Base-by-base conservation (phyloP, 2,888 invertebrate species). In the Phortica okadai region DNA sequence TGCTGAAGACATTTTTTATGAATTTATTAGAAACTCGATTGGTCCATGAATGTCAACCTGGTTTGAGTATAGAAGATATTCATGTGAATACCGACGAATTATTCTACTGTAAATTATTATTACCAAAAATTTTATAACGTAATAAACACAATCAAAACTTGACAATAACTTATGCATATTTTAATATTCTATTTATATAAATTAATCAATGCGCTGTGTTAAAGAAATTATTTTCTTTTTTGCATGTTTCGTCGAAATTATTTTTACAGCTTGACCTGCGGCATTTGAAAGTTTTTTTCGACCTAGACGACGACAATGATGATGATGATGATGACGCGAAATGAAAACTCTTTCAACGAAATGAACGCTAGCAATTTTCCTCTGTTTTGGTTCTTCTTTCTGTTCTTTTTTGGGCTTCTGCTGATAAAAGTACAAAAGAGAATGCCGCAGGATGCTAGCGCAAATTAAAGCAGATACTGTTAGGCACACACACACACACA, bases 341-440 rank as follows among this genome's bases (percentile, higher is more conserved):
- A 16, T 8, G 16, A 7, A 21, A 59, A 59, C 59, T n/a, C 21
- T 67, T 44, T 44, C 16, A 42, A 14, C 67, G n/a, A 67, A 67
- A 44, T 21, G 14, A 67, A 67, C 42, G 42, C 21, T 50, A 50
- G 1, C 50, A 14, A 50, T 50, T 50, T 50, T 14, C 50, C 50
- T 50, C n/a, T 44, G 67, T 14, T 6, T 4, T 67, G 41, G 6
- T 67, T 67, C 42, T 10, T 44, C 10, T 44, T 67, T 67, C 14
- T 67, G 33, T 66, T 7, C 21, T 67, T 67, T 67, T 42, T 44
- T 67, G 41, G 75, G 80, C 83, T 80, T 76, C 72, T 14, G 21
- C 82, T 80, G 88, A 85, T 85, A 86, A 84, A 80, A 79, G 83
- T 66, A 81, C 80, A 81, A 83, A 82, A 77, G 80, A 80, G 80